Percentiles rank a stretch among this genome's conserved stretches.
phyloP scores from a whole-genome alignment of 2,888 invertebrate species.

The Mythimna loreyi region DNA sequence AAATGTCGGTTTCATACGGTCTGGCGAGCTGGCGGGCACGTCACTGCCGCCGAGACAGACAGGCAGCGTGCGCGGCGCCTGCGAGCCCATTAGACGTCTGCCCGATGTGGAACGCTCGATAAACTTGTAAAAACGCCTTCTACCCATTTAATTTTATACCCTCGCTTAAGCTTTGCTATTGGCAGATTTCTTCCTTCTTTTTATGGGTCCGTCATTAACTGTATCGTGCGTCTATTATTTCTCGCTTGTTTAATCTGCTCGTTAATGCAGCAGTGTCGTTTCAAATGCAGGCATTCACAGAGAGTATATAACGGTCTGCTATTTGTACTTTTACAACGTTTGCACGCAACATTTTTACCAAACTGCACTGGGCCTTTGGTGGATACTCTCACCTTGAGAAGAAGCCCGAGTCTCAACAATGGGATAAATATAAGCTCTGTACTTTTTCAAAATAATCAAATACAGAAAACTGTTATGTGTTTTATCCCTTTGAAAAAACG shows the following conservation, averaged over 20 bases:
- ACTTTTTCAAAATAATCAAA: constrained; percentile 28
- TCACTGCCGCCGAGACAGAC: constrained; percentile 85
- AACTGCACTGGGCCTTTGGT: too few relatives aligned
- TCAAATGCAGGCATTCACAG: constrained; percentile 67
- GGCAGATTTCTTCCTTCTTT: constrained; percentile 88
- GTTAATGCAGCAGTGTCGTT: constrained; percentile 73
- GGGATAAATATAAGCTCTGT: too few relatives aligned
- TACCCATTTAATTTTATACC: constrained; percentile 90
- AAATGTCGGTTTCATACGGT: constrained; percentile 71
- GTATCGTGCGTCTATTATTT: constrained; percentile 84
- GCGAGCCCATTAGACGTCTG: constrained; percentile 88
- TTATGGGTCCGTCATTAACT: constrained; percentile 85
- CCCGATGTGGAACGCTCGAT: constrained; percentile 90
- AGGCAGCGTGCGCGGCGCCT: constrained; percentile 89
- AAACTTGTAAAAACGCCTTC: constrained; percentile 91
- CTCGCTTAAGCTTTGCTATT: constrained; percentile 88
- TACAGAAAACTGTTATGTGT: constrained; percentile 20
- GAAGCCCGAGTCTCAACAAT: too few relatives aligned
- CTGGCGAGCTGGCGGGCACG: constrained; percentile 68
- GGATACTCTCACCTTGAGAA: too few relatives aligned
- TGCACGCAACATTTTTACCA: too few relatives aligned
- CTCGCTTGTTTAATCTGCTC: constrained; percentile 78
- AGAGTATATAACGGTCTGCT: constrained; percentile 61
- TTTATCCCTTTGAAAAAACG: constrained; percentile 17
- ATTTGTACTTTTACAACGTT: constrained; percentile 45